Base-by-base conservation (phyloP, 2,113 vertebrate species). In the Pogona vitticeps region DNA sequence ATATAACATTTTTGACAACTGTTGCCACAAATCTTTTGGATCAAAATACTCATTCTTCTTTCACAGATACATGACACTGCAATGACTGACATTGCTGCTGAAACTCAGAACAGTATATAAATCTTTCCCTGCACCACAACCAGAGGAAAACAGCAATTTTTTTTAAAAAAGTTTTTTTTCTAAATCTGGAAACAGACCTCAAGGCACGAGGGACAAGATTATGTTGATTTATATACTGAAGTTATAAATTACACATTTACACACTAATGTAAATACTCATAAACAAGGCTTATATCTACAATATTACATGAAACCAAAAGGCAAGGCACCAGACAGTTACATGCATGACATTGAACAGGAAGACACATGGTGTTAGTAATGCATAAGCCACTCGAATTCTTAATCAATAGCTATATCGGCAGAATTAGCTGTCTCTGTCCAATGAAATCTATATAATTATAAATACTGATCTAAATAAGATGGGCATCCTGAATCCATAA, bases 171-270 rank as follows among this genome's bases (percentile, higher is more conserved):
- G 38, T 73, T 84, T 77, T 92, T n/a, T 89, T 92, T 90, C 91
- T 90, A 94, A 94, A 94, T 91, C 86, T 94, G 89, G 93, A 94
- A 88, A 80, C 87, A 33, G 79, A 91, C 85, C 90, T 93, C 88
- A 82, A 86, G 52, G 85, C 83, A 81, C 1, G 52, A 83, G 89
- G 91, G 88, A 86, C 90, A 89, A 95, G 93, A 91, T 40, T 6
- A 63, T 81, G 91, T 9, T 94, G 95, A 89, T 93, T 94, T 94
- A 89, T 85, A 91, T 28, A 91, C 79, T 2, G 0, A 90, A 90
- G 87, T 88, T 77, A 92, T 91, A 94, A 96, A 95, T 92, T 91
- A 94, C 85, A 93, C 92, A 92, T 92, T 94, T 88, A 85, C n/a
- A 18, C 82, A 90, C 92, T 90, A 92, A 80, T 91, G 90, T 92